Base-by-base conservation (phyloP, 2,888 invertebrate species). In the Cerceris rybyensis region DNA sequence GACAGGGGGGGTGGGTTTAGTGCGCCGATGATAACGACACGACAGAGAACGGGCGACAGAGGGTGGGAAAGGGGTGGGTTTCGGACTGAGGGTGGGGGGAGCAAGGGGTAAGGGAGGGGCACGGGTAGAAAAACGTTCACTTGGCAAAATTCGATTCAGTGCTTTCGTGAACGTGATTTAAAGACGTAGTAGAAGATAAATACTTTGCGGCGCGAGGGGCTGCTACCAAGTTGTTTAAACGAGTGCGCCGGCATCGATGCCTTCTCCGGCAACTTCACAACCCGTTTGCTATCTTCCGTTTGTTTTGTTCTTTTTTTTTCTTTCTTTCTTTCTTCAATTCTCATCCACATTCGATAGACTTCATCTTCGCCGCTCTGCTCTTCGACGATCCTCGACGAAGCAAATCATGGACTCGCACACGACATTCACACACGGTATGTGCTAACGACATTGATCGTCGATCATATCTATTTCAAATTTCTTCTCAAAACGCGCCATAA, bases 191-290 rank as follows among this genome's bases (percentile, higher is more conserved):
- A 46, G 66, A 54, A 55, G 52, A 41, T 65, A 66, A 57, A 63
- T 28, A 11, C 39, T 28, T 28, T 28, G 43, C 54, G 71, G 46
- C 46, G 42, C 76, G 52, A 60, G 66, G 50, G 50, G 66, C 72
- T 66, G 70, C 66, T 66, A 64, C 46, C 17, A 77, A 73, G 67
- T 72, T 75, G 73, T 84, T 85, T 79, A 81, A 82, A 75, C 81
- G 87, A 87, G 88, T 89, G 88, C 87, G 87, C 87, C 82, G 86
- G 85, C 83, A 78, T 84, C 71, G 69, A 46, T 46, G 57, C 67
- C 63, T 69, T 72, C 71, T 28, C 28, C 28, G 28, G 63, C 64
- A 54, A 43, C 67, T 41, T 52, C 61, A 64, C 55, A 42, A 42
- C 59, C 63, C 59, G 64, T 61, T 17, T 43, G 54, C 55, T 69